These are phyloP conservation scores for Rhaphigaster nebulosa DNA, from an alignment of 2,888 invertebrate species.

Conservation along the genomic window DNA sequence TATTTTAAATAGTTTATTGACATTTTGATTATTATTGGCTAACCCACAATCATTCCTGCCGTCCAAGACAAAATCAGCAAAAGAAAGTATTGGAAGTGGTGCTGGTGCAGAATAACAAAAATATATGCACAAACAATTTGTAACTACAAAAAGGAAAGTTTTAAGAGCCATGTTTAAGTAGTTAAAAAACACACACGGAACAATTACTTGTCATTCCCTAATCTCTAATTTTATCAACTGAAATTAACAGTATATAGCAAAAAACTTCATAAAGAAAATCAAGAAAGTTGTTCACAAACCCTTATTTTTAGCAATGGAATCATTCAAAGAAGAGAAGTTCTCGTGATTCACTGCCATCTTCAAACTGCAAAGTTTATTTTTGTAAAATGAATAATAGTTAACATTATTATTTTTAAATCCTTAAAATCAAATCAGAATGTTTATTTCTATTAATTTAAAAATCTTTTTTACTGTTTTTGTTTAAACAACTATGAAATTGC, in stretches of 20 bases:
- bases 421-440: not conserved
- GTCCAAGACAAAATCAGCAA: not conserved
- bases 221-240: not conserved
- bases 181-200: not conserved
- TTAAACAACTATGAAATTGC: not conserved
- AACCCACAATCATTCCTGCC: not conserved
- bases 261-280: not conserved
- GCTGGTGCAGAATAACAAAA: not conserved
- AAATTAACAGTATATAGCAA: not conserved
- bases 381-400: not conserved
- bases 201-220: not conserved
- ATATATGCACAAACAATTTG: not conserved
- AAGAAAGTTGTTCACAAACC: not conserved
- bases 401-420: not conserved
- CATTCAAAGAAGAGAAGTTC: slow-evolving; percentile 25
- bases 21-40: not conserved
- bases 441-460: not conserved
- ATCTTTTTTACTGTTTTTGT: not conserved
- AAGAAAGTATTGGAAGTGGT: not conserved
- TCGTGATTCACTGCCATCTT: not conserved
- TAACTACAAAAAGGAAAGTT: not conserved
- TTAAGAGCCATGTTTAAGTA: not conserved
- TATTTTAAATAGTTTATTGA: not conserved
- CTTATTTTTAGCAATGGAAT: not conserved
- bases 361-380: not conserved